Conservation (phyloP, 2,888 invertebrate species). For the Trissolcus japonicus region DNA sequence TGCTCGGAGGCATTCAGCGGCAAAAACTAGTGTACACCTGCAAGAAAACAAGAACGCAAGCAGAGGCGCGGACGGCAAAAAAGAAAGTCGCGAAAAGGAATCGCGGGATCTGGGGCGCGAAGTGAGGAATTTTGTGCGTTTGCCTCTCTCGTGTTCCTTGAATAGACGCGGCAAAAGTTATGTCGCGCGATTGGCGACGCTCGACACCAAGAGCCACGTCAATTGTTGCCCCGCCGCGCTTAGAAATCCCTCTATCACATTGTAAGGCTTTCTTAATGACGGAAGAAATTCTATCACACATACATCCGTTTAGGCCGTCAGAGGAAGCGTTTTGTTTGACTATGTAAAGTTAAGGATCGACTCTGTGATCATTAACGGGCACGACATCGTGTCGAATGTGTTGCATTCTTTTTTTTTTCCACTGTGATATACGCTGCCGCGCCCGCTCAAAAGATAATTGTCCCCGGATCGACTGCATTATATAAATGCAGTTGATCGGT, state of each 20-base stretch:
- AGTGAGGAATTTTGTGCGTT: conserved; percentile 64
- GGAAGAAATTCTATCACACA: conserved; percentile 76
- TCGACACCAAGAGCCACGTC: conserved; percentile 51
- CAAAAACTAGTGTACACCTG: conserved; percentile 44
- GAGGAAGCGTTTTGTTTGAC: conserved; percentile 70
- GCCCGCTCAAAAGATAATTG: conserved; percentile 7
- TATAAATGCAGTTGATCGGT: conserved; percentile 27
- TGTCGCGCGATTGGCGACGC: conserved; percentile 49
- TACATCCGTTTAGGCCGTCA: conserved; percentile 74
- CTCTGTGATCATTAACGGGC: conserved; percentile 68
- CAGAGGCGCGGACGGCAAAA: conserved; percentile 33
- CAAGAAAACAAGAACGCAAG: conserved; percentile 55
- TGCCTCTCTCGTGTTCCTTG: conserved; percentile 64
- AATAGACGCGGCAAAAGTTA: conserved; percentile 63
- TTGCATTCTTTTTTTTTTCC: conserved; percentile 38
- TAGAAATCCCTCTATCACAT: conserved; percentile 69
- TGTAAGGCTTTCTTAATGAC: conserved; percentile 75
- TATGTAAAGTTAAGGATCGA: conserved; percentile 67
- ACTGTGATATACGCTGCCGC: conserved; percentile 1
- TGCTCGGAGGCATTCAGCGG: conserved; percentile 40
- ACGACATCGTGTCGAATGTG: conserved; percentile 59
- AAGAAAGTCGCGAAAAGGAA: conserved; percentile 55
- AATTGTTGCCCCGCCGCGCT: conserved; percentile 62
- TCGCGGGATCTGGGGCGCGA: conserved; percentile 66
- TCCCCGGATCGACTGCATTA: conserved; percentile 9